Base-by-base conservation (phyloP, 2,797 vertebrate genomes). In the Anableps anableps region DNA sequence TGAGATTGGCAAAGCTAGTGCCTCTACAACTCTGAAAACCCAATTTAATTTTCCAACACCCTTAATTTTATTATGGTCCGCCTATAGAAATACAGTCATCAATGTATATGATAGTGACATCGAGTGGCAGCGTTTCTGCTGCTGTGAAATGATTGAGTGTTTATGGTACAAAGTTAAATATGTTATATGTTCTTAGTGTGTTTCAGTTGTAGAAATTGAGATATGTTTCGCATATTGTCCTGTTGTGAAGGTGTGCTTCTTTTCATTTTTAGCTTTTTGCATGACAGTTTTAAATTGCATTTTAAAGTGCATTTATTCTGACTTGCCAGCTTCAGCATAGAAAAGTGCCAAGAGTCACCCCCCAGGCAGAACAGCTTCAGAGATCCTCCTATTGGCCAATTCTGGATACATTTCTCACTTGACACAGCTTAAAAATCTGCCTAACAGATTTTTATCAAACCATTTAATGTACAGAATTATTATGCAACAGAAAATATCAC, bases 41-140 rank as follows among this genome's bases (percentile, higher is more conserved):
- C 86, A 85, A 94, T 95, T 94, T 81, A 86, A 94, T 94, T 95
- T 95, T 95, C 90, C 90, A 86, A 84, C 75, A 29, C 41, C 80
- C 84, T 88, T 88, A 91, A 83, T 85, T 66, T 84, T 86, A 88
- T 85, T 90, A 83, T 71, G 78, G 81, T 91, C 83, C 86, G 86
- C 90, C 84, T 77, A 89, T 79, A 89, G 80, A 89, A 88, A 89
- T 86, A 88, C 88, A 93, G 92, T 93, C 83, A 72, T 88, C 79
- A 91, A 93, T 88, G 88, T 90, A 90, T 93, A 85, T 94, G 90
- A 93, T 16, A 55, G 62, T 29, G 1, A 29, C 34, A 26, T 51
- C 14, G 36, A 48, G 51, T 5, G 36, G 31, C 36, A 14, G 19
- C 36, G 6, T 53, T 72, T 48, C 79, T 80, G 41, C 64, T 70